Base-by-base conservation (phyloP, 64 coral and sea anemone genomes). In the Astreopora myriophthalma region DNA sequence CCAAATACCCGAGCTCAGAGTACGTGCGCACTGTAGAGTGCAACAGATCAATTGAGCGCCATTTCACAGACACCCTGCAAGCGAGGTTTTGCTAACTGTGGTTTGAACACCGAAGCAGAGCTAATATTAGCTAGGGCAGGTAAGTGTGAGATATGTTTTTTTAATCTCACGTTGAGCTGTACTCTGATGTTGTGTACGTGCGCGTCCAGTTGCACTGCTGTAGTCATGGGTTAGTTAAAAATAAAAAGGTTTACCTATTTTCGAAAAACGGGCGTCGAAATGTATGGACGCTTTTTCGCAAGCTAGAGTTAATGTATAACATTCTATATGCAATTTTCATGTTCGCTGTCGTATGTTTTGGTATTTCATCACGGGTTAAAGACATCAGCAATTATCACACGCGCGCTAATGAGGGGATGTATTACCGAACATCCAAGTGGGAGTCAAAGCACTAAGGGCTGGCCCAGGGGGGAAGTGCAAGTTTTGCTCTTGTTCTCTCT, bases 201-300 rank as follows among this genome's bases (percentile, higher is more conserved):
- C 57, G 57, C 20, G 57, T 22, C 57, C 13, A 22, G 57, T 61
- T 61, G 62, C 62, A 65, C n/a, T 65, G 24, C 24, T 29, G 62
- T 65, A 65, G 62, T 17, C 0, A 17, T 65, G 25, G 24, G 62
- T 23, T 27, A 17, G 62, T 0, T 65, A 65, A 65, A 65, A 65
- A 65, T 55, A 29, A 65, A 65, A 65, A 65, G 62, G 62, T 65
- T 65, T 65, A 65, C 62, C 62, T 65, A 65, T 65, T 65, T 65
- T 65, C 25, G 24, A 65, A 6, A 27, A 65, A 65, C 62, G n/a
- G 62, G 62, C 62, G 62, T 65, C 62, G 25, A 65, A 65, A 65
- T 8, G 22, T 5, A 25, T 23, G 62, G 25, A 65, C 17, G 62
- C 62, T 65, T 65, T 65, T 65, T 65, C 12, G 62, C 62, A 65